Evolutionary conservation across 2,888 invertebrate genomes (phyloP), one percentile per base, ranked within the genome.

Genomic region (Caenorhabditis sp.): DNA sequence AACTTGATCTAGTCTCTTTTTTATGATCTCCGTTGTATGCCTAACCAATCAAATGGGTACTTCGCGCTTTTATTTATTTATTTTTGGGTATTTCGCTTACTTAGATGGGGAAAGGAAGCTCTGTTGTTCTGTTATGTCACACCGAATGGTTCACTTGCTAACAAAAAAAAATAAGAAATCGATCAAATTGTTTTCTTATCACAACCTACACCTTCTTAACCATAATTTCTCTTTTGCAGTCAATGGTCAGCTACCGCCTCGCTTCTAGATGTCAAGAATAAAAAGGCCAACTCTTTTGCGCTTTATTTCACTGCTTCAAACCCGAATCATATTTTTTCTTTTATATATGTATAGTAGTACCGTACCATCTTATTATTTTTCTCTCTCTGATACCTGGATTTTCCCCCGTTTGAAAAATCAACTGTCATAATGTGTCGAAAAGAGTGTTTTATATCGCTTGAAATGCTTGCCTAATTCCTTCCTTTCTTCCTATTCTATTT

Each of bases 161-260:
- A 17, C 43, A 43, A 43, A 10, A 43, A 43, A 14, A 14, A 43
- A 43, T 10, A n/a, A 31, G 10, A 7, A 31, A 31, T 31, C 31
- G 10, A 7, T 31, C 31, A 7, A 4, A 7, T 31, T 31, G 4
- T 31, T 31, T 31, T 31, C 31, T 10, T n/a, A n/a, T n/a, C n/a
- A n/a, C n/a, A n/a, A 31, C 31, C 10, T 31, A 7, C 31, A 31
- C 31, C 31, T 31, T 31, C 31, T 43, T 43, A 26, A 12, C 26
- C 14, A 56, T 56, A 21, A 23, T 23, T 52, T 56, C 70, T 70
- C 56, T 63, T 63, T 83, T 81, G 77, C 77, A 83, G 84, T 83
- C 79, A 83, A 76, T 74, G 82, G 83, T 54, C 84, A 83, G 70
- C 70, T 84, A 75, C 84, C 84, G 67, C 84, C 84, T 69, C 84